Percentiles rank a stretch among this genome's conserved stretches.
phyloP scores from a whole-genome alignment of 2,113 vertebrate species.

The Odocoileus hemionus region DNA sequence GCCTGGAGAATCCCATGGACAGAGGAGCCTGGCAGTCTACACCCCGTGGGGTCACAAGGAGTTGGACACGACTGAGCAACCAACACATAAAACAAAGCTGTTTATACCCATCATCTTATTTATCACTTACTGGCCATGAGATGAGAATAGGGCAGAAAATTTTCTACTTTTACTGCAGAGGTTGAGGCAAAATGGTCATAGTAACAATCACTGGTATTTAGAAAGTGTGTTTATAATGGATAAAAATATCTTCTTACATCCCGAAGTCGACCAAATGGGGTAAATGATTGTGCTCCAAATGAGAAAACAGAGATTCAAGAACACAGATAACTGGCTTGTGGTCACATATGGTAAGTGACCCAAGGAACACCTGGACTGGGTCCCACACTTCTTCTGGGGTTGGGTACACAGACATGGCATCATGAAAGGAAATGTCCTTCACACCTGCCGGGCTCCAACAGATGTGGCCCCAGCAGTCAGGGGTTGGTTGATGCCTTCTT shows the following conservation, averaged over 20 bases:
- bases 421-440: background rate
- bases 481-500: background rate
- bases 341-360: background rate
- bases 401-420: fast-evolving
- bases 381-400: background rate
- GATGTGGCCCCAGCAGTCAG: background rate
- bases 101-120: background rate
- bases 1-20: background rate
- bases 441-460: background rate
- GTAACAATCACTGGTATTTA: background rate
- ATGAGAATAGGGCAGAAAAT: background rate
- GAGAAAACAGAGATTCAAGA: background rate
- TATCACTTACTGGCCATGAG: background rate
- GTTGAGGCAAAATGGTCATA: background rate
- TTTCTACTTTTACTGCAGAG: background rate
- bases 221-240: background rate
- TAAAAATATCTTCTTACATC: background rate
- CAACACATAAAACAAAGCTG: background rate
- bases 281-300: background rate
- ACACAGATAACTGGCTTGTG: background rate
- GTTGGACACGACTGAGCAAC: background rate
- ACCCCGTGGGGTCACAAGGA: background rate
- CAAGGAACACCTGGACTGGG: background rate
- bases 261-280: background rate
- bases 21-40: background rate